Evolutionary conservation across 2,888 invertebrate species (phyloP).

Genomic region (Acanthosepion esculentum): DNA sequence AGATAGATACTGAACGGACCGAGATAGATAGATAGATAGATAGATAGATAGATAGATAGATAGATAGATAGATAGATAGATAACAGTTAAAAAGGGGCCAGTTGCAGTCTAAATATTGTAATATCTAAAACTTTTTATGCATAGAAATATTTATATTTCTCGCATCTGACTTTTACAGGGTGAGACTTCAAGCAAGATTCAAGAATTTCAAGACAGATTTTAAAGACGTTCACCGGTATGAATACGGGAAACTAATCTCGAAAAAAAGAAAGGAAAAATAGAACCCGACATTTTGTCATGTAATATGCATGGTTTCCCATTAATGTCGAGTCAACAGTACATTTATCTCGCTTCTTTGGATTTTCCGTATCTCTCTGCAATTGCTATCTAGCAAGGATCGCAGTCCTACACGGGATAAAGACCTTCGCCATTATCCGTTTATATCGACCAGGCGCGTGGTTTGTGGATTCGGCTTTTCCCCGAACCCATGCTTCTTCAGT

Average conservation of each 20-base stretch:
- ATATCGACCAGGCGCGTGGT: neutral
- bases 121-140: too few species aligned
- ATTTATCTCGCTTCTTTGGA: neutral
- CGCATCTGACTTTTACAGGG: too few species aligned
- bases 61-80: neutral
- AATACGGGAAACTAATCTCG: too few species aligned
- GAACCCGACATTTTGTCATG: neutral
- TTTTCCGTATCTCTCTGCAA: neutral
- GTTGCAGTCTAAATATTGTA: too few species aligned
- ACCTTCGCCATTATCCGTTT: neutral
- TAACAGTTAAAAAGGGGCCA: too few species aligned
- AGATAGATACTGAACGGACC: neutral
- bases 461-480: neutral
- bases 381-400: neutral
- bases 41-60: neutral
- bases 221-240: too few species aligned
- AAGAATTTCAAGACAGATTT: too few species aligned
- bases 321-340: neutral
- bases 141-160: too few species aligned
- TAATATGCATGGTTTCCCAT: neutral
- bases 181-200: too few species aligned
- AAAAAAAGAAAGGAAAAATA: too few species aligned
- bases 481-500: neutral
- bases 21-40: neutral
- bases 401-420: neutral